These are phyloP conservation scores for Caenorhabditis afra DNA, from an alignment of 2,888 invertebrate species.

Conservation along the genomic window DNA sequence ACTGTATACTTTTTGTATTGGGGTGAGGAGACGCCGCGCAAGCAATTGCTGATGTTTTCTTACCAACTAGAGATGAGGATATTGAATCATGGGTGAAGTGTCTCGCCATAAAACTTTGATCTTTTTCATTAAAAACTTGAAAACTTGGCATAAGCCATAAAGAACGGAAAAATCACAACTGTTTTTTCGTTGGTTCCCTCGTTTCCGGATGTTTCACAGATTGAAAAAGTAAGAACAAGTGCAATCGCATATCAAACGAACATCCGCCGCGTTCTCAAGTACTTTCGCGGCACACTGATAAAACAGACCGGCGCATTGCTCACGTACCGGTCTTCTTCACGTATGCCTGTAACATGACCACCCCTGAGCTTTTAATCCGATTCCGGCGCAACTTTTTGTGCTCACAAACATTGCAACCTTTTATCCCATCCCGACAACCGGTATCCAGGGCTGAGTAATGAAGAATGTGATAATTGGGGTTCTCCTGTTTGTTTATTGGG, in stretches of 20 bases:
- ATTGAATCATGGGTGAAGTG: not conserved
- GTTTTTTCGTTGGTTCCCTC: constrained; percentile 1
- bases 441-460: constrained; percentile 50
- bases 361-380: constrained; percentile 58
- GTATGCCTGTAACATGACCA: constrained; percentile 53
- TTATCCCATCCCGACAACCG: constrained; percentile 44
- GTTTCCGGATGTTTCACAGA: not conserved
- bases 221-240: constrained; percentile 1
- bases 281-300: constrained; percentile 50
- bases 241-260: constrained; percentile 25
- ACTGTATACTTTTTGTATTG: constrained; percentile 59
- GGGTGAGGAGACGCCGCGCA: constrained; percentile 4
- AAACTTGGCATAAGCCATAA: no score
- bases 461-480: constrained; percentile 56
- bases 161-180: not conserved
- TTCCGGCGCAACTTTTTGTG: constrained; percentile 55
- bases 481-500: constrained; percentile 50
- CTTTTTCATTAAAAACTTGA: no score
- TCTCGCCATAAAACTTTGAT: not conserved
- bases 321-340: constrained; percentile 55
- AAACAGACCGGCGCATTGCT: constrained; percentile 35
- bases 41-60: constrained; percentile 14
- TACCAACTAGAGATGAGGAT: constrained; percentile 3
- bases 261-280: constrained; percentile 36
- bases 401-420: constrained; percentile 50